A percentile compares a stretch with the other conserved stretches of the same genome.
Evolutionary conservation across 1,140 invertebrate species (phyloP).

Genomic region (Micrasema longulum): DNA sequence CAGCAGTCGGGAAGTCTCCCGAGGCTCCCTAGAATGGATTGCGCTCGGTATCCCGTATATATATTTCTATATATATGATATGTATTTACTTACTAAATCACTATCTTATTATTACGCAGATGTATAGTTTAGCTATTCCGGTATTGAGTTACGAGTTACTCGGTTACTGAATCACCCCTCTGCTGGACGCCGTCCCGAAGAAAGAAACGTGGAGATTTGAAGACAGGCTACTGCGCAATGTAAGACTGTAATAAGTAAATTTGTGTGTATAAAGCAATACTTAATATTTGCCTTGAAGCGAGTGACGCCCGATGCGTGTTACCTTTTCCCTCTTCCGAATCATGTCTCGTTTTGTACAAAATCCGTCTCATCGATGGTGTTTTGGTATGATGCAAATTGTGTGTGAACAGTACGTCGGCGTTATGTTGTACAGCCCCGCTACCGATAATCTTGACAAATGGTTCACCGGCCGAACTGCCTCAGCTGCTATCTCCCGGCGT

Average conservation of each 20-base stretch:
- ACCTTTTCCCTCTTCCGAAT: background rate
- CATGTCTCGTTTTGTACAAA: constrained; percentile 20
- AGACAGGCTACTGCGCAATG: constrained; percentile 50
- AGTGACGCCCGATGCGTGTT: too few species aligned
- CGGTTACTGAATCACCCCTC: too few species aligned
- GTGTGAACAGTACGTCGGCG: constrained; percentile 13
- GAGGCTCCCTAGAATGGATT: constrained; percentile 44
- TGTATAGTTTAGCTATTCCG: constrained; percentile 55
- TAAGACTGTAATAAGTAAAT: constrained; percentile 52
- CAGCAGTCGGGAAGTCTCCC: constrained; percentile 40
- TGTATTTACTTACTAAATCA: constrained; percentile 44
- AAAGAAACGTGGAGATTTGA: constrained; percentile 49
- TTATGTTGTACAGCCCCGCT: constrained; percentile 10
- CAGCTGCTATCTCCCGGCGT: background rate
- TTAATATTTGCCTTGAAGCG: constrained; percentile 10
- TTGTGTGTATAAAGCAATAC: constrained; percentile 46
- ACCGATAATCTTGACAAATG: constrained; percentile 19
- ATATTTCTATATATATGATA: too few species aligned
- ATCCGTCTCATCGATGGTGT: constrained; percentile 12
- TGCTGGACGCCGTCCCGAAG: too few species aligned
- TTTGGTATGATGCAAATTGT: constrained; percentile 33
- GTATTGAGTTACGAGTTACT: constrained; percentile 48
- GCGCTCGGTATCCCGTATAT: constrained; percentile 42
- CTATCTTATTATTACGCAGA: constrained; percentile 50
- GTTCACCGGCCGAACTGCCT: constrained; percentile 5